Base-by-base conservation (phyloP, 2,888 invertebrate genomes). In the Liodrosophila aerea region DNA sequence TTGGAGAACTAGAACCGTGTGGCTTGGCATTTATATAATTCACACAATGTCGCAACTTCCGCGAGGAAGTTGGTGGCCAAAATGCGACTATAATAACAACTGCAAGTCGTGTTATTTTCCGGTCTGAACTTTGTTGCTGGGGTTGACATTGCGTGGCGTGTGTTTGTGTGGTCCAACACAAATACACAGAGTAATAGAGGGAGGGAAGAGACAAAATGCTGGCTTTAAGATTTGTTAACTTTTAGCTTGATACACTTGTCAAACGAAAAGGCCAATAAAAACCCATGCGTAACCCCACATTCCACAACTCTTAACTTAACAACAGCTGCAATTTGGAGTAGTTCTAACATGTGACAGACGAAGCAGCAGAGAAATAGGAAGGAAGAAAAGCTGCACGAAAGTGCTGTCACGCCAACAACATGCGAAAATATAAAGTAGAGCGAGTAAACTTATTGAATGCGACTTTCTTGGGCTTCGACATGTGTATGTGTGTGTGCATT, bases 361-460 rank as follows among this genome's bases (percentile, higher is more conserved):
- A n/a, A 16, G 8, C 5, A 40, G 4, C 2, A 46, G 15, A 36
- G 12, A 47, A 33, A 45, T 15, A 12, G 30, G 39, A 60, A 34
- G 2, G 33, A 41, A 13, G 15, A 18, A 34, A 36, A 60, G 29
- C 8, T 13, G 15, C 13, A 7, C 31, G 8, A 41, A 59, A 64
- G 34, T 50, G 56, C 61, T 50, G 47, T 44, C 50, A 50, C 18
- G 40, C 44, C 43, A 44, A 30, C 18, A 39, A 16, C 16, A 7
- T 31, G 9, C 29, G 18, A 11, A 11, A n/a, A 56, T 46, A 47
- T 13, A 56, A 44, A 13, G 43, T 37, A 53, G 50, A 16, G 15
- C 39, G 29, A 49, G 33, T 13, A 46, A 67, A 81, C 64, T 81
- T 74, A 77, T 77, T 74, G 77, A 76, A 76, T 58, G 61, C 61